Evolutionary conservation across 53 echinoderm and acorn worm species (phyloP), one percentile per base, ranked within the genome.

Genomic region (Temnopleurus reevesii): DNA sequence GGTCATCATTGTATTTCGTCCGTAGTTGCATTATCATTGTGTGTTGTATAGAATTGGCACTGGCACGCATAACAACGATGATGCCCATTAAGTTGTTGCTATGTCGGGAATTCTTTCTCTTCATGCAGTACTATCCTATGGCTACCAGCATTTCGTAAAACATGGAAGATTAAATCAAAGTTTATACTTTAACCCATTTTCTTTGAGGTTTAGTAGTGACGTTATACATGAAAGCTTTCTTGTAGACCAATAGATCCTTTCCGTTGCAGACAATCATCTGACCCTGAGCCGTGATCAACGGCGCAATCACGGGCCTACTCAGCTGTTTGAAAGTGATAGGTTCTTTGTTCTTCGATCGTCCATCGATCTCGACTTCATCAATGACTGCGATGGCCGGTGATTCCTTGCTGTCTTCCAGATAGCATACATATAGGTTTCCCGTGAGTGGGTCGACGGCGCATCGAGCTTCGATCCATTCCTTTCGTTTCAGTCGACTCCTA

Each of bases 151-250:
- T n/a, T n/a, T n/a, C n/a, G n/a, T n/a, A n/a, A n/a, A n/a, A n/a
- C n/a, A n/a, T n/a, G n/a, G n/a, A n/a, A n/a, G n/a, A n/a, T n/a
- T n/a, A n/a, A n/a, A n/a, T n/a, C n/a, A n/a, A n/a, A 17, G 34
- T 13, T 79, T 28, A 83, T 8, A 83, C 83, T 83, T 83, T 83
- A 15, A 83, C 83, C 83, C 83, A 83, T 9, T 83, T 83, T 35
- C 29, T 83, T 5, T 53, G 34, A 0, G 83, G 54, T 21, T 83
- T 83, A 5, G 55, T 30, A 8, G 15, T 9, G 0, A 24, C 51
- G 47, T 49, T 53, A n/a, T 83, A 54, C 23, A 38, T 30, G 28
- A 46, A 49, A 27, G 79, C 55, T 55, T 83, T 83, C 3, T n/a
- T 31, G 17, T 83, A 83, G 12, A 83, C 23, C 38, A 83, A 15